phyloP scores from a whole-genome alignment of 2,113 vertebrate genomes.

The Aythya baeri region DNA sequence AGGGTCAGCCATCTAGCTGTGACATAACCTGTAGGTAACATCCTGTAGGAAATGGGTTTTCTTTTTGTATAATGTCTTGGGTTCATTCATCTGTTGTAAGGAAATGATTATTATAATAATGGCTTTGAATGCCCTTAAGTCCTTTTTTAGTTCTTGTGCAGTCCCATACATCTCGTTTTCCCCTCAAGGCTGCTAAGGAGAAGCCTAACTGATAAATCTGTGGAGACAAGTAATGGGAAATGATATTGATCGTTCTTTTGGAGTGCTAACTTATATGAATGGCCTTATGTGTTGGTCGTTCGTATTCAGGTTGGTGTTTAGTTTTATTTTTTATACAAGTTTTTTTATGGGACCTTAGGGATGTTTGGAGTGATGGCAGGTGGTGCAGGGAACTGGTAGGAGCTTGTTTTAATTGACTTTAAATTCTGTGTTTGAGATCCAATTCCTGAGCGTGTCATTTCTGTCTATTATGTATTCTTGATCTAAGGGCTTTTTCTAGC shows the following conservation, averaged over 20 bases:
- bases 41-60: neutral
- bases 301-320: neutral
- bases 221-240: slow-evolving; percentile 28
- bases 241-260: neutral
- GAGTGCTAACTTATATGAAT: neutral
- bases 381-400: neutral
- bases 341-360: neutral
- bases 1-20: neutral
- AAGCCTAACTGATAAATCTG: slow-evolving; percentile 7
- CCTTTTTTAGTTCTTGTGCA: neutral
- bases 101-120: neutral
- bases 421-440: neutral
- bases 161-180: neutral
- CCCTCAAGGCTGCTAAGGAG: slow-evolving; percentile 7
- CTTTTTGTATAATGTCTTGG: neutral
- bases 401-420: slow-evolving; percentile 21
- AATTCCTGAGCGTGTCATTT: neutral
- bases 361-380: neutral
- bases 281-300: neutral
- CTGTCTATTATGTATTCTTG: neutral
- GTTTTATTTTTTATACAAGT: neutral
- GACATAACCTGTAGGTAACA: neutral
- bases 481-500: neutral
- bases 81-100: neutral
- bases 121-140: slow-evolving; percentile 3